Conservation (phyloP, 2,113 vertebrate species). For the Ptychochromis oligacanthus region DNA sequence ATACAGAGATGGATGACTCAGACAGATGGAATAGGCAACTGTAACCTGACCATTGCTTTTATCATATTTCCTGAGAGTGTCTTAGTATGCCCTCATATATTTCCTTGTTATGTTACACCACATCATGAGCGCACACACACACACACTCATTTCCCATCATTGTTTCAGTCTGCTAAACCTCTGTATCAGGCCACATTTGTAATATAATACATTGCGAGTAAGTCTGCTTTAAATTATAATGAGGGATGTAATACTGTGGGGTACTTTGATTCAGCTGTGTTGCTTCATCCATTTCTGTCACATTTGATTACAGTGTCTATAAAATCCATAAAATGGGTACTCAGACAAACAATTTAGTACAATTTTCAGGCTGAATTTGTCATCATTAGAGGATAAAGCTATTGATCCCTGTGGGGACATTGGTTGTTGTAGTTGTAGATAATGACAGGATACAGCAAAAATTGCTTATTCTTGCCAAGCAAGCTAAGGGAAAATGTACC, state of each 20-base stretch:
- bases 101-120: conserved; percentile 6
- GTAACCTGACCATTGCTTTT: conserved; percentile 24
- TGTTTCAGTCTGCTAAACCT: background rate
- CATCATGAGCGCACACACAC: background rate
- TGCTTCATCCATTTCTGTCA: conserved; percentile 39
- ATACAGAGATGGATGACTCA: conserved; percentile 5
- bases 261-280: background rate
- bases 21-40: background rate
- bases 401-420: conserved; percentile 40
- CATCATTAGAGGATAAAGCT: conserved; percentile 27
- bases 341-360: conserved; percentile 11
- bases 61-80: conserved; percentile 8
- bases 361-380: conserved; percentile 35
- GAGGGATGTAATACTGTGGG: background rate
- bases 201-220: conserved; percentile 18
- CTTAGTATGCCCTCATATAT: background rate
- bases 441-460: background rate
- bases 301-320: conserved; percentile 42
- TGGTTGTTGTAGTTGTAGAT: conserved; percentile 9
- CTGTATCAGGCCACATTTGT: conserved; percentile 1
- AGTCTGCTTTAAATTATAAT: background rate
- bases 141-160: background rate
- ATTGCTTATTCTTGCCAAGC: background rate
- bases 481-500: background rate
- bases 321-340: conserved; percentile 40